A percentile compares a stretch with the other conserved stretches of the same genome.
Evolutionary conservation across 2,113 vertebrate genomes (phyloP).

Genomic region (Empidonax traillii): DNA sequence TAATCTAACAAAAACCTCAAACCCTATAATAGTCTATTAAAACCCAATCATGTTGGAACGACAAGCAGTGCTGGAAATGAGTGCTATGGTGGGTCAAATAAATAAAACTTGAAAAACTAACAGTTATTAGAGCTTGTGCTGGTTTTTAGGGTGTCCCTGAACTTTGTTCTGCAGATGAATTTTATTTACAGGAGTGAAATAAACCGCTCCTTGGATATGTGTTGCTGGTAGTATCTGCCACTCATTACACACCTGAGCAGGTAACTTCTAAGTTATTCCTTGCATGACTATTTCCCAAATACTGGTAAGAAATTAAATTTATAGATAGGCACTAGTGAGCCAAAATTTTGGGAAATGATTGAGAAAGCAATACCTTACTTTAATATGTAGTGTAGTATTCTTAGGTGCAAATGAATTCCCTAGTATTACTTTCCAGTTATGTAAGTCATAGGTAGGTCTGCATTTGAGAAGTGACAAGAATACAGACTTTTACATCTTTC

Average conservation of each 20-base stretch:
- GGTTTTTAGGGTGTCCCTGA: not conserved
- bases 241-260: not conserved
- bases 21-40: not conserved
- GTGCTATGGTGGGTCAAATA: not conserved
- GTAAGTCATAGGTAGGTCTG: not conserved
- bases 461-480: not conserved
- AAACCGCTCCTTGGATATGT: not conserved
- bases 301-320: not conserved
- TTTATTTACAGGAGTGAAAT: not conserved
- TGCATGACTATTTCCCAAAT: not conserved
- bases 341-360: not conserved
- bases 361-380: not conserved
- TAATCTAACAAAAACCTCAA: not conserved
- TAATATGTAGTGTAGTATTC: not conserved
- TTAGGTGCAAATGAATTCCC: not conserved
- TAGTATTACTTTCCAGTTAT: not conserved
- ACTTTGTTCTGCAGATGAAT: not conserved
- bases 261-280: not conserved
- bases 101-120: not conserved
- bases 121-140: not conserved
- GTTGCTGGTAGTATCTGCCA: not conserved
- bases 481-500: not conserved
- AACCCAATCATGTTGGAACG: rapidly evolving
- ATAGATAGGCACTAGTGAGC: not conserved
- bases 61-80: not conserved